Evolutionary conservation across 2,113 vertebrate genomes (phyloP).

Genomic region (Daubentonia madagascariensis): DNA sequence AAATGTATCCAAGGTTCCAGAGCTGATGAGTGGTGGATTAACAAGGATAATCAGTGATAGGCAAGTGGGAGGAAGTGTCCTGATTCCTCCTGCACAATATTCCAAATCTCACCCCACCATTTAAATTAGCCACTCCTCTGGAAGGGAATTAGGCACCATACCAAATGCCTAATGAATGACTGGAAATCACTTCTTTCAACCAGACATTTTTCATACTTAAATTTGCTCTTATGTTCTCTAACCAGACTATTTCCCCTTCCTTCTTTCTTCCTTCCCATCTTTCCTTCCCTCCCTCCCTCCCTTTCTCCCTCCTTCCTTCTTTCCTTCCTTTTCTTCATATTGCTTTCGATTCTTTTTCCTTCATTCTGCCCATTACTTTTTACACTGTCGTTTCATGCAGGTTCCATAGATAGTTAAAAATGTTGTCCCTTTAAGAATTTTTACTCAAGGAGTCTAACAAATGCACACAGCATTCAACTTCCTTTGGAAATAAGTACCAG

Average conservation of each 20-base stretch:
- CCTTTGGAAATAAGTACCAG: not conserved
- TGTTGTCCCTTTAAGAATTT: not conserved
- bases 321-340: not conserved
- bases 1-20: not conserved
- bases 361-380: not conserved
- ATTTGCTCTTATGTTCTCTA: not conserved
- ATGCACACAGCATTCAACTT: not conserved
- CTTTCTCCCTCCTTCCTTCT: not conserved
- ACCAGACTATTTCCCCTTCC: not conserved
- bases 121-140: not conserved
- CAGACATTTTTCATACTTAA: not conserved
- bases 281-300: not conserved
- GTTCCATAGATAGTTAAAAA: not conserved
- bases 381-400: not conserved
- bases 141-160: not conserved
- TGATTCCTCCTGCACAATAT: not conserved
- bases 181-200: not conserved
- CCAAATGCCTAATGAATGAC: not conserved
- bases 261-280: fast-evolving
- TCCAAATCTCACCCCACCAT: not conserved
- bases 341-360: not conserved
- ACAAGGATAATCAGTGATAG: not conserved
- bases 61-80: not conserved
- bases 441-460: not conserved
- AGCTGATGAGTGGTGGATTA: not conserved